Conservation (phyloP, 2,113 vertebrate genomes). For the Nettapus auritus region DNA sequence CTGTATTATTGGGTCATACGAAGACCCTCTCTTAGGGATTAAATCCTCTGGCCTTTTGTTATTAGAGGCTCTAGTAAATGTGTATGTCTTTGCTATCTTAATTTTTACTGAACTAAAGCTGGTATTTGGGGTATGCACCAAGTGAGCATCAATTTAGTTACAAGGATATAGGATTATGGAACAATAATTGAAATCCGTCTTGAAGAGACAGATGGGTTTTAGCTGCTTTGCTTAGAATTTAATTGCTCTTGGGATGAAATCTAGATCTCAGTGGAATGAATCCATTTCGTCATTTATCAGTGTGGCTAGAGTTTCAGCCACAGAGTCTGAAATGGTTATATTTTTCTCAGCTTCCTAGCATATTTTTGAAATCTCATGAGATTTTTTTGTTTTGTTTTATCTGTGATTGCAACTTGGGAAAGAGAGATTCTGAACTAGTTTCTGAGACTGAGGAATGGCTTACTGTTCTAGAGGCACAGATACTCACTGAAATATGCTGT, state of each 20-base stretch:
- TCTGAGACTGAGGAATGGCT: background rate
- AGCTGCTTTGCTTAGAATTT: constrained; percentile 33
- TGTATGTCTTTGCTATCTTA: background rate
- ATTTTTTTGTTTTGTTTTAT: background rate
- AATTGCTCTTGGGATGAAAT: constrained; percentile 15
- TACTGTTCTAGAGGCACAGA: background rate
- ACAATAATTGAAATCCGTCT: background rate
- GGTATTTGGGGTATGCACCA: background rate
- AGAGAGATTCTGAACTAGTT: background rate
- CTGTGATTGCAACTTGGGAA: background rate
- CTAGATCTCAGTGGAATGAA: background rate
- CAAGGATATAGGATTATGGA: background rate
- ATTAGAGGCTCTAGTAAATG: background rate
- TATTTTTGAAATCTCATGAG: background rate
- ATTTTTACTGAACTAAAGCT: background rate
- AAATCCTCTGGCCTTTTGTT: background rate
- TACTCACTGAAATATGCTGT: background rate
- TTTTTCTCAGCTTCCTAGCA: background rate
- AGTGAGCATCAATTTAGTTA: background rate
- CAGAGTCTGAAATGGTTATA: accelerated
- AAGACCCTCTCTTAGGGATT: background rate
- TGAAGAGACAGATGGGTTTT: constrained; percentile 26
- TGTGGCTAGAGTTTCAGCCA: background rate
- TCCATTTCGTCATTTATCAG: background rate
- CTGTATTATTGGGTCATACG: background rate